Percentiles rank a stretch among this genome's conserved stretches.
phyloP scores from a whole-genome alignment of 2,113 vertebrate genomes.

The Ivindomyrus marchei region DNA sequence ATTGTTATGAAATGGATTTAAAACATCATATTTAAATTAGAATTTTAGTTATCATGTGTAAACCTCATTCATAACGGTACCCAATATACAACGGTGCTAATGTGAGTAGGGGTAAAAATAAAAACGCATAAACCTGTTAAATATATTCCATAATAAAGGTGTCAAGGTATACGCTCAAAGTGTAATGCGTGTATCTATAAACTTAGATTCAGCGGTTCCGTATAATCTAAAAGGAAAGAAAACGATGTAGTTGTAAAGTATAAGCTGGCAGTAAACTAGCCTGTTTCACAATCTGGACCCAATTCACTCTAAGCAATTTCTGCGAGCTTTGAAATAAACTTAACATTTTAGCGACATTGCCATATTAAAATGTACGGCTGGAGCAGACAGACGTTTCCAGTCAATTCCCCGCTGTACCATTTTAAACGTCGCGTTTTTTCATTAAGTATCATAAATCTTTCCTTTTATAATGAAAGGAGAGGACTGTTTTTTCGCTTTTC shows the following conservation, averaged over 20 bases:
- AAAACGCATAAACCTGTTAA: neutral
- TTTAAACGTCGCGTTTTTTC: slow-evolving; percentile 46
- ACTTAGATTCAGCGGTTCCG: neutral
- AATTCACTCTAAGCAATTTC: neutral
- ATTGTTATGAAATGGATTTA: neutral
- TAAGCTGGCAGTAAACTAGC: neutral
- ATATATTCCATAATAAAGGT: neutral
- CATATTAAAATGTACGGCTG: slow-evolving; percentile 30
- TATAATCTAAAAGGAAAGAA: neutral
- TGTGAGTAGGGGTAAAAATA: neutral
- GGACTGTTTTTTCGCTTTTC: slow-evolving; percentile 29
- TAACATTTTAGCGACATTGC: slow-evolving; percentile 6
- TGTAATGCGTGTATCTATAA: neutral
- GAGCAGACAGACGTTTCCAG: slow-evolving; percentile 27
- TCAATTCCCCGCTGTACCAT: slow-evolving; percentile 43
- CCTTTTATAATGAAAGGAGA: slow-evolving; percentile 48
- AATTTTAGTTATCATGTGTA: neutral
- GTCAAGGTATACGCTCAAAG: neutral
- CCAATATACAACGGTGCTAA: neutral
- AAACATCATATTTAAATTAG: neutral
- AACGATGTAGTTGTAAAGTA: neutral
- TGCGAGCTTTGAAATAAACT: slow-evolving; percentile 26
- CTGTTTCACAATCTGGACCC: neutral
- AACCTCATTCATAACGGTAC: neutral
- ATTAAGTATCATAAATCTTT: slow-evolving; percentile 53